phyloP scores from a whole-genome alignment of 2,797 vertebrate species.

The Potorous gilbertii region DNA sequence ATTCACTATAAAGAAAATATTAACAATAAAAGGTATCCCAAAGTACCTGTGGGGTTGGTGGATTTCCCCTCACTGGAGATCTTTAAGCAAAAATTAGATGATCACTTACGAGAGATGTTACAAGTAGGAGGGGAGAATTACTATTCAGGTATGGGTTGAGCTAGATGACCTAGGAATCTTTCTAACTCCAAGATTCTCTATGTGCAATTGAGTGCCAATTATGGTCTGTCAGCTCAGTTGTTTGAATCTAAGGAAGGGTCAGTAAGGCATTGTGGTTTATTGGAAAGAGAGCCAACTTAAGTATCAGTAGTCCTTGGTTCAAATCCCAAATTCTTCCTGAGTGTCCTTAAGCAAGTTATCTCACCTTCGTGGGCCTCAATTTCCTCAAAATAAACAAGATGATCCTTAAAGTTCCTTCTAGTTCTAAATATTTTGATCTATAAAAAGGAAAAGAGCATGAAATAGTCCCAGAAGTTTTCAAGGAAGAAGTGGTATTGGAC shows the following conservation, averaged over 20 bases:
- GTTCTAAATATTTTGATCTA: neutral
- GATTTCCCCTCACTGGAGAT: neutral
- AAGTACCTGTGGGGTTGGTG: neutral
- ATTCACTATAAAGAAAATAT: neutral
- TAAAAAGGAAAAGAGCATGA: neutral
- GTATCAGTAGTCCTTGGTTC: neutral
- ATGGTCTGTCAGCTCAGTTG: neutral
- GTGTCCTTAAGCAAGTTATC: neutral
- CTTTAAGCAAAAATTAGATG: neutral
- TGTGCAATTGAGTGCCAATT: neutral
- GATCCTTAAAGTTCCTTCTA: neutral
- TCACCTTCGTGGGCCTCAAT: neutral
- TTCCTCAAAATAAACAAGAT: neutral
- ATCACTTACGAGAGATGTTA: neutral
- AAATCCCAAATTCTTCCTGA: neutral
- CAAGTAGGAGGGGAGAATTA: neutral
- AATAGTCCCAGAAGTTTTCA: neutral
- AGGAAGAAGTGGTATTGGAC: neutral
- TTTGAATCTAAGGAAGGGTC: neutral
- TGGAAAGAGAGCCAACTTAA: neutral
- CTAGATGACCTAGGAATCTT: neutral
- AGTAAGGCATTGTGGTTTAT: neutral
- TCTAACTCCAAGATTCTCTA: neutral
- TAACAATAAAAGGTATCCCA: neutral
- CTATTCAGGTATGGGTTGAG: neutral